phyloP scores from a whole-genome alignment of 2,797 vertebrate species.

The Alosa sapidissima region DNA sequence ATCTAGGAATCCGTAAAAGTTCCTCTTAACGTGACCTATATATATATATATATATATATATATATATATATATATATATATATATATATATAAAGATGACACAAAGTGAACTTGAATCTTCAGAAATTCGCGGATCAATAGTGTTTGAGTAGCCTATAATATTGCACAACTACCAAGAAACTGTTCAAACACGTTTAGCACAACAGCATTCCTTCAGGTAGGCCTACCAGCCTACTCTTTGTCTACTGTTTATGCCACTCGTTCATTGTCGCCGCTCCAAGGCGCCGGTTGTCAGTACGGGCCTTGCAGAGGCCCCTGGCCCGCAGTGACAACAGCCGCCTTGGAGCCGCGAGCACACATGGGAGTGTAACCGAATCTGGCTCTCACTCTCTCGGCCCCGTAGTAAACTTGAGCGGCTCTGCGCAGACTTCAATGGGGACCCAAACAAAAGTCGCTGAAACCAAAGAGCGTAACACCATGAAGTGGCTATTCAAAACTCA shows the following conservation, averaged over 20 bases:
- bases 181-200: not conserved
- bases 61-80: not conserved
- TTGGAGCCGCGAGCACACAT: constrained; percentile 22
- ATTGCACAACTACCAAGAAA: constrained; percentile 16
- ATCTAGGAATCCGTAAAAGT: not conserved
- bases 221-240: not conserved
- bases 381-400: constrained; percentile 23
- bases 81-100: not conserved
- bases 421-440: constrained; percentile 24
- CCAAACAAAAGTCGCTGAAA: constrained; percentile 27
- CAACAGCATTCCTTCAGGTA: constrained; percentile 13
- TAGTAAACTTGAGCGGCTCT: constrained; percentile 25
- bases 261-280: constrained; percentile 7
- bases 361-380: constrained; percentile 25
- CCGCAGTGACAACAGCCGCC: constrained; percentile 24
- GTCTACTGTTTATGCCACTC: not conserved
- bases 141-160: not conserved
- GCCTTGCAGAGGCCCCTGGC: constrained; percentile 21
- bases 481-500: constrained; percentile 14
- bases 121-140: not conserved
- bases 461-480: constrained; percentile 23
- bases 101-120: not conserved
- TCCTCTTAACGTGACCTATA: not conserved
- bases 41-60: not conserved
- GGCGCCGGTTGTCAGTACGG: constrained; percentile 18